These are phyloP conservation scores for Atrina japonica DNA, from an alignment of 2,888 invertebrate species.

Conservation along the genomic window DNA sequence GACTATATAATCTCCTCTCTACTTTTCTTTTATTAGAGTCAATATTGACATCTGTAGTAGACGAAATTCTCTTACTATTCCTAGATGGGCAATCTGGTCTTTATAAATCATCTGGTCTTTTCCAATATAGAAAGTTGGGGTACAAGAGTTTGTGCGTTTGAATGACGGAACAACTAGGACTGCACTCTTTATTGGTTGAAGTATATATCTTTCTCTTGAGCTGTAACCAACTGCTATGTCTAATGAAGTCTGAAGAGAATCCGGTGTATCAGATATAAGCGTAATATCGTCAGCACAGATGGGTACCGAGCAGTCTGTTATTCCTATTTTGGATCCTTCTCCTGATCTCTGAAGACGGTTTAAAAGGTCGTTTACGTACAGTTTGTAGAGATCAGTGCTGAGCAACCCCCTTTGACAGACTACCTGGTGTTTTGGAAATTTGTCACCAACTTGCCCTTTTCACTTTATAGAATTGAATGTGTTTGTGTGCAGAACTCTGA, in stretches of 20 bases:
- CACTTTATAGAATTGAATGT: conserved; percentile 10
- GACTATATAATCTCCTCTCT: neutral
- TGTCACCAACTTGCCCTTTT: conserved; percentile 6
- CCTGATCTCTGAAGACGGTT: neutral
- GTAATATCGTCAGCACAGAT: conserved; percentile 24
- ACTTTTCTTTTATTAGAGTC: conserved; percentile 1
- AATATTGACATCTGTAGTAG: neutral
- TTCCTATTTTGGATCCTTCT: neutral
- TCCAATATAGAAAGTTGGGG: neutral
- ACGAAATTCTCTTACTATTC: neutral
- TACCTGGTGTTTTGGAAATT: conserved; percentile 10
- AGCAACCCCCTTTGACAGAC: conserved; percentile 25
- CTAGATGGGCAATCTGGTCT: neutral
- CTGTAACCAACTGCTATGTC: conserved; percentile 16
- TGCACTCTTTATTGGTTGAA: conserved; percentile 14
- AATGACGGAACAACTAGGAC: neutral
- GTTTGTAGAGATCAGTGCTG: conserved; percentile 16
- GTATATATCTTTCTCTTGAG: neutral
- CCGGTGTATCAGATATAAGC: neutral
- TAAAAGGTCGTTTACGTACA: conserved; percentile 27
- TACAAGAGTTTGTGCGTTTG: too few species aligned
- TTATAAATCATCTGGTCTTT: neutral
- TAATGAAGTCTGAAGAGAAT: neutral
- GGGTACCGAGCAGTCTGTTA: conserved; percentile 1
- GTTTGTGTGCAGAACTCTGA: conserved; percentile 10